These are phyloP conservation scores for Rhinogobio ventralis DNA, from an alignment of 2,797 vertebrate genomes.

Conservation along the genomic window DNA sequence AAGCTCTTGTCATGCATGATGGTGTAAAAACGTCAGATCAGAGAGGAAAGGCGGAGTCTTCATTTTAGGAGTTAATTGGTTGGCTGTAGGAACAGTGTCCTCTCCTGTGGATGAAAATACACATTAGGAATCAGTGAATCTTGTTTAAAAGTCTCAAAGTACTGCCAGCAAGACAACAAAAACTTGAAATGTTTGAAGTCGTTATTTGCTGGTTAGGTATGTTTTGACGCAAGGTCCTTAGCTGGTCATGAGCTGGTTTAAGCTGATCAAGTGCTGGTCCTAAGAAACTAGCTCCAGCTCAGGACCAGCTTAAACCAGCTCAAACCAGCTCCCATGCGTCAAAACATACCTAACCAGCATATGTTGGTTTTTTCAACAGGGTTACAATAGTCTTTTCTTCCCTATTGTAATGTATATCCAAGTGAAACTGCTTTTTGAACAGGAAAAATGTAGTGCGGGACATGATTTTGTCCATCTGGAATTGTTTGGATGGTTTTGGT, in stretches of 20 bases:
- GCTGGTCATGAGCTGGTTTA: no score
- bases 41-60: slow-evolving; percentile 2
- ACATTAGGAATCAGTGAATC: not conserved
- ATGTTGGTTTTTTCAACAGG: no score
- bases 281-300: no score
- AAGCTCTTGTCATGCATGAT: slow-evolving; percentile 27
- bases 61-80: slow-evolving; percentile 59
- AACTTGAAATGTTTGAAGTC: not conserved
- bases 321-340: no score
- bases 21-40: slow-evolving; percentile 11
- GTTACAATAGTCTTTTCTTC: not conserved
- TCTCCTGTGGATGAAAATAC: slow-evolving; percentile 59
- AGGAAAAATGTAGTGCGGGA: not conserved
- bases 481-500: not conserved
- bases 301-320: no score
- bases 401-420: not conserved
- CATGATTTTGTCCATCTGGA: not conserved
- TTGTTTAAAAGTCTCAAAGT: not conserved
- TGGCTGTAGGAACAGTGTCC: slow-evolving; percentile 75
- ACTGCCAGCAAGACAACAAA: not conserved
- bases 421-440: not conserved
- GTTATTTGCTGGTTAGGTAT: not conserved
- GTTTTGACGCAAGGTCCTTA: no score
- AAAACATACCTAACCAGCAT: no score
- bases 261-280: no score